Percentiles rank a stretch among this genome's conserved stretches.
phyloP scores from a whole-genome alignment of 2,113 vertebrate genomes.

The Orientallactaga bullata region DNA sequence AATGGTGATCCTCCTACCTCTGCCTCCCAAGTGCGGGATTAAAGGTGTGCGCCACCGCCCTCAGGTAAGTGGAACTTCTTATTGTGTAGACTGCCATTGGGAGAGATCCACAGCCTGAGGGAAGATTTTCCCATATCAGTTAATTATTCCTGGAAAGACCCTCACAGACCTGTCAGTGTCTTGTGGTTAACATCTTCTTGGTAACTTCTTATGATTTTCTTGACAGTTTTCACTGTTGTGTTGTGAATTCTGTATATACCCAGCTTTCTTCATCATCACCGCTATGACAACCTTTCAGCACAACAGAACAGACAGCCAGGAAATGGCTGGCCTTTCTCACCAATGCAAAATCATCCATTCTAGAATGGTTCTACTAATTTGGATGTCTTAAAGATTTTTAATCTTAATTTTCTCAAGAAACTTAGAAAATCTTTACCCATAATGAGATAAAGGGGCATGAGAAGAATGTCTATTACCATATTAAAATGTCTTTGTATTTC shows the following conservation, averaged over 20 bases:
- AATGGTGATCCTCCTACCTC: no score
- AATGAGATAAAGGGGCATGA: not conserved
- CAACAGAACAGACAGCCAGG: not conserved
- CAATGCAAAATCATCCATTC: not conserved
- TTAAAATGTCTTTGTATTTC: not conserved
- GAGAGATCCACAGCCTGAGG: no score
- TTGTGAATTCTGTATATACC: not conserved
- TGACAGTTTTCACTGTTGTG: not conserved
- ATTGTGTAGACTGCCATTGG: no score
- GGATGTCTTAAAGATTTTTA: not conserved
- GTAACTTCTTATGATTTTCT: not conserved
- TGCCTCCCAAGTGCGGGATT: no score
- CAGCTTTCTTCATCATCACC: not conserved
- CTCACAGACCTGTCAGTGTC: no score
- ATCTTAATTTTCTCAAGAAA: not conserved
- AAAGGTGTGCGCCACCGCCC: no score
- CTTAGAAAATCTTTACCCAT: not conserved
- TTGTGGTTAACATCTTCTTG: not conserved
- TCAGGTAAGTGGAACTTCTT: no score
- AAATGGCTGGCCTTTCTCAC: not conserved
- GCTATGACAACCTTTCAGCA: not conserved
- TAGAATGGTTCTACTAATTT: not conserved
- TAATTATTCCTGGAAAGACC: no score
- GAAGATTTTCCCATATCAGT: no score
- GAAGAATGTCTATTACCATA: not conserved